phyloP scores from a whole-genome alignment of 2,888 invertebrate species.

The Flexamia atlantica region DNA sequence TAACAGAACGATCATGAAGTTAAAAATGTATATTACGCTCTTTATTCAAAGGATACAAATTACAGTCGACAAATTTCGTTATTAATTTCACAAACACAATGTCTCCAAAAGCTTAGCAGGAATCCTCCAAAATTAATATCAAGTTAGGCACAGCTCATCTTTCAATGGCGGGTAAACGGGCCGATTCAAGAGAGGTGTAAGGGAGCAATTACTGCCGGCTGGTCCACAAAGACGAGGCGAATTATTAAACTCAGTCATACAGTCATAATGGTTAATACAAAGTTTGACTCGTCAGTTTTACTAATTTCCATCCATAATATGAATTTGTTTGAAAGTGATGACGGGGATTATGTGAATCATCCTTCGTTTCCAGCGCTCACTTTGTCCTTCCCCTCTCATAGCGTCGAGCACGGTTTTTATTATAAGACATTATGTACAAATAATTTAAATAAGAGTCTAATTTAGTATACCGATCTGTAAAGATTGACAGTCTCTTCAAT shows the following conservation, averaged over 20 bases:
- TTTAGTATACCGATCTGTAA: too few species aligned
- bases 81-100: slow-evolving; percentile 9
- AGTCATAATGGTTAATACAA: slow-evolving; percentile 26
- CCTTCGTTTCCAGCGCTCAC: not conserved
- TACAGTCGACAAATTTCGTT: not conserved
- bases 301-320: slow-evolving; percentile 29
- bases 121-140: slow-evolving; percentile 35
- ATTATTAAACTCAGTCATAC: slow-evolving; percentile 24
- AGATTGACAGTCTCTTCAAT: too few species aligned
- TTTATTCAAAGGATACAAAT: not conserved
- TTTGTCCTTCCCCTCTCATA: too few species aligned
- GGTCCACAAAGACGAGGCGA: slow-evolving; percentile 14
- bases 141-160: not conserved
- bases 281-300: slow-evolving; percentile 33
- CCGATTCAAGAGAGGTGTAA: too few species aligned
- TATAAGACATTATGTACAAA: too few species aligned
- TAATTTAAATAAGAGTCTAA: too few species aligned
- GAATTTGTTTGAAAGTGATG: slow-evolving; percentile 21
- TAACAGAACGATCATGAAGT: not conserved
- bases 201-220: slow-evolving; percentile 1
- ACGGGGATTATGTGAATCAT: slow-evolving; percentile 5
- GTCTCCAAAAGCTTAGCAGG: slow-evolving; percentile 11
- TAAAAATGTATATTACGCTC: not conserved
- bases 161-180: not conserved
- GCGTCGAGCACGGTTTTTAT: too few species aligned